Evolutionary conservation across 2,113 vertebrate species (phyloP).

Genomic region (Callopanchax toddi): DNA sequence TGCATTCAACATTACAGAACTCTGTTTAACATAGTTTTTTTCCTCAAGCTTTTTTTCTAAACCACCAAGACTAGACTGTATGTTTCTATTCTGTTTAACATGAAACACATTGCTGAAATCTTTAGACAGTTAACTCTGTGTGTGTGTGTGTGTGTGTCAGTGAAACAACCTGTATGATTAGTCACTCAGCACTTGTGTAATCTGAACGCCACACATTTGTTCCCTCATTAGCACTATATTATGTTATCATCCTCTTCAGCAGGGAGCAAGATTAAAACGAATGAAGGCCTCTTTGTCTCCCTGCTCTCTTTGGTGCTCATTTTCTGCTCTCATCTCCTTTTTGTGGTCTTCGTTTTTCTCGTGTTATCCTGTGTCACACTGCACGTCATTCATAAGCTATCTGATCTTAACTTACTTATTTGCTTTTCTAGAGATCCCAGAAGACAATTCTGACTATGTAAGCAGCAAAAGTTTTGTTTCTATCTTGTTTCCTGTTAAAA

Average conservation of each 20-base stretch:
- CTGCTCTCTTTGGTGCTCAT: constrained; percentile 17
- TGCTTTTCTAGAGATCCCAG: constrained; percentile 23
- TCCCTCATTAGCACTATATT: constrained; percentile 71
- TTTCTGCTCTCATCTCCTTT: constrained; percentile 37
- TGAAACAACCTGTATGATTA: constrained; percentile 67
- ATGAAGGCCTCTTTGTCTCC: constrained; percentile 50
- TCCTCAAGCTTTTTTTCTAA: background rate
- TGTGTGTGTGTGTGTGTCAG: constrained; percentile 39
- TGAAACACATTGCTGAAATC: background rate
- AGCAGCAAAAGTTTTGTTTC: constrained; percentile 4
- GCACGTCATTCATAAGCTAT: constrained; percentile 23
- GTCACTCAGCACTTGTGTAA: constrained; percentile 74
- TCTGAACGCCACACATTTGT: constrained; percentile 67
- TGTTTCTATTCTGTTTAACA: background rate
- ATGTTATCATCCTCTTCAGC: constrained; percentile 70
- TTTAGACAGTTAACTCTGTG: background rate
- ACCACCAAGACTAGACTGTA: background rate
- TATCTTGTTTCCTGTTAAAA: constrained; percentile 14
- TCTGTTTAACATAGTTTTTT: background rate
- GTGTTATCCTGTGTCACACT: constrained; percentile 23
- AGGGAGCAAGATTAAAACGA: constrained; percentile 49
- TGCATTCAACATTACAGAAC: background rate
- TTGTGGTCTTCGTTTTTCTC: constrained; percentile 14
- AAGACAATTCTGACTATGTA: background rate
- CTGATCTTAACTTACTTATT: constrained; percentile 22